A percentile compares a stretch with the other conserved stretches of the same genome.
Evolutionary conservation across 2,797 vertebrate genomes (phyloP).

Genomic region (Acanthurus leucopareius): DNA sequence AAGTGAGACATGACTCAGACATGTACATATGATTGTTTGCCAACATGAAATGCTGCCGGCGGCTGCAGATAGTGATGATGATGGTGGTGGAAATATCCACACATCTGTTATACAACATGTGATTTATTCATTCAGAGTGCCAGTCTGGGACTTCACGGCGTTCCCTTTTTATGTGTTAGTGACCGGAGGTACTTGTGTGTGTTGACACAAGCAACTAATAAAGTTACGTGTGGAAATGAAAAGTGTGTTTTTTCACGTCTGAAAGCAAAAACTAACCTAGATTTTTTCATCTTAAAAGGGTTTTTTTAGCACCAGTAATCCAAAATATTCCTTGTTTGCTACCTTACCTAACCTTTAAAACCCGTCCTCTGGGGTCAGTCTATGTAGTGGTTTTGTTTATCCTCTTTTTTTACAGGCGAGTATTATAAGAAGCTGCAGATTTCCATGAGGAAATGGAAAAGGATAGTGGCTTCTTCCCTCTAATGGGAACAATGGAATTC

Average conservation of each 20-base stretch:
- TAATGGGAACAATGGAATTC: conserved; percentile 73
- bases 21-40: conserved; percentile 7
- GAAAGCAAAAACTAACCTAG: conserved; percentile 21
- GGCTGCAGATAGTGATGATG: neutral
- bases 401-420: conserved; percentile 22
- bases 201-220: neutral
- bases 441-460: conserved; percentile 78
- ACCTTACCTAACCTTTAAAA: conserved; percentile 56
- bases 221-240: conserved; percentile 25
- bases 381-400: conserved; percentile 44
- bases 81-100: neutral
- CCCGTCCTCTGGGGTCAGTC: conserved; percentile 52
- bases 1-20: conserved; percentile 23
- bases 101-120: neutral
- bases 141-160: neutral
- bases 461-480: conserved; percentile 53
- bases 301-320: conserved; percentile 16
- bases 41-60: neutral
- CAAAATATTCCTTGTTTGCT: conserved; percentile 22
- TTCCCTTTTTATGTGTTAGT: too few relatives aligned
- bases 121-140: conserved; percentile 16
- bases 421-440: conserved; percentile 62
- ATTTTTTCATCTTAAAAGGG: neutral
- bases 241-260: conserved; percentile 8
- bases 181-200: too few relatives aligned